Conservation (phyloP, 2,113 vertebrate genomes). For the Parotia lawesii region DNA sequence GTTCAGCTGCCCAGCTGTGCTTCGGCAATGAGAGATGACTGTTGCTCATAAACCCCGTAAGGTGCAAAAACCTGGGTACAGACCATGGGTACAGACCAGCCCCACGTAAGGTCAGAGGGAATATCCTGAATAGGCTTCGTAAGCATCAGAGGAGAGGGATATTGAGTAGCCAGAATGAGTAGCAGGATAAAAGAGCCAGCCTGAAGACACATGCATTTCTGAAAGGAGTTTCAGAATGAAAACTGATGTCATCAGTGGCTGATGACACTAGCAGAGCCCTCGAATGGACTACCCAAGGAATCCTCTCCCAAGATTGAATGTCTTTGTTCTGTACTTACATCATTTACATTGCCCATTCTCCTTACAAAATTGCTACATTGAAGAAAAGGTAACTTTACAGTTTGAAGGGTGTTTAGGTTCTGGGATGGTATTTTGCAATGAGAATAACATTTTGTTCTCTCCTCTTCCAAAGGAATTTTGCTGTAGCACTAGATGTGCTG, state of each 20-base stretch:
- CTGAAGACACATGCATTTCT: neutral
- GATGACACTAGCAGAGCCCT: neutral
- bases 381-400: neutral
- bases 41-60: neutral
- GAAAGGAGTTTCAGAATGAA: neutral
- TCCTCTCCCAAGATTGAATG: neutral
- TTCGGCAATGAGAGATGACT: neutral
- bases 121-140: neutral
- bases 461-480: neutral
- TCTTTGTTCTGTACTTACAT: neutral
- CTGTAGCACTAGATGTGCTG: neutral
- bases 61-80: neutral
- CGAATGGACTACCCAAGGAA: neutral
- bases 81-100: neutral
- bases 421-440: neutral
- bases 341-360: neutral
- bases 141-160: neutral
- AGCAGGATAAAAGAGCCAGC: neutral
- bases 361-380: neutral
- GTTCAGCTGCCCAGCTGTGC: neutral
- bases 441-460: neutral
- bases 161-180: neutral
- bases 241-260: neutral
- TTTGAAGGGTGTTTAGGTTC: neutral
- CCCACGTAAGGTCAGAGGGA: accelerated